A percentile compares a stretch with the other conserved stretches of the same genome.
phyloP scores from a whole-genome alignment of 1,140 invertebrate species.

The Pogonus chalceus region DNA sequence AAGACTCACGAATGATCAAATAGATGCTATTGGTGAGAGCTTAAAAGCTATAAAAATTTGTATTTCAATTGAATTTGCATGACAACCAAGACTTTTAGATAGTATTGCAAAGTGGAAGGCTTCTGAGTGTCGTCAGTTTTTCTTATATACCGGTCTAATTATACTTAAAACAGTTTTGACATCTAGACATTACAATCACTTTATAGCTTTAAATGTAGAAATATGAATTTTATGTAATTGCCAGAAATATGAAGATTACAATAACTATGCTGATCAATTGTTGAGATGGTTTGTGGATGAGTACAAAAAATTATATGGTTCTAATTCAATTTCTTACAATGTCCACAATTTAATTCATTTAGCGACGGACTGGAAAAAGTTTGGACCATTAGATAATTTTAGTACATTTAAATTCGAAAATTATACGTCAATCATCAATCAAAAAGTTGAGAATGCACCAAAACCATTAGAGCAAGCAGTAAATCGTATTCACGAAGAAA shows the following conservation, averaged over 20 bases:
- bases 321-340: conserved; percentile 15
- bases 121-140: conserved; percentile 27
- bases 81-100: conserved; percentile 23
- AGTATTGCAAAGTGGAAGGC: conserved; percentile 28
- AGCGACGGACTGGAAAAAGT: conserved; percentile 11
- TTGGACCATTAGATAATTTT: conserved; percentile 13
- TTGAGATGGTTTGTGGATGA: conserved; percentile 15
- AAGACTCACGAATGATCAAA: too few relatives aligned
- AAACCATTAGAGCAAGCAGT: conserved; percentile 11
- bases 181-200: conserved; percentile 10
- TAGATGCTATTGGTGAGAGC: too few relatives aligned
- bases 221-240: conserved; percentile 8
- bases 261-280: conserved; percentile 11
- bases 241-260: neutral
- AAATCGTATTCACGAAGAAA: too few relatives aligned
- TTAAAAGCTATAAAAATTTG: too few relatives aligned
- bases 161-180: conserved; percentile 12
- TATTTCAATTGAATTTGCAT: too few relatives aligned
- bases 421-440: conserved; percentile 11
- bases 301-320: conserved; percentile 14
- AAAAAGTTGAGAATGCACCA: conserved; percentile 7
- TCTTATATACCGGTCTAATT: conserved; percentile 25
- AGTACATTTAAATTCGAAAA: conserved; percentile 15
- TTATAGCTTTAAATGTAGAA: conserved; percentile 13
- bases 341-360: conserved; percentile 17